Conservation (phyloP, 2,888 invertebrate genomes). For the Drosophila lutescens region DNA sequence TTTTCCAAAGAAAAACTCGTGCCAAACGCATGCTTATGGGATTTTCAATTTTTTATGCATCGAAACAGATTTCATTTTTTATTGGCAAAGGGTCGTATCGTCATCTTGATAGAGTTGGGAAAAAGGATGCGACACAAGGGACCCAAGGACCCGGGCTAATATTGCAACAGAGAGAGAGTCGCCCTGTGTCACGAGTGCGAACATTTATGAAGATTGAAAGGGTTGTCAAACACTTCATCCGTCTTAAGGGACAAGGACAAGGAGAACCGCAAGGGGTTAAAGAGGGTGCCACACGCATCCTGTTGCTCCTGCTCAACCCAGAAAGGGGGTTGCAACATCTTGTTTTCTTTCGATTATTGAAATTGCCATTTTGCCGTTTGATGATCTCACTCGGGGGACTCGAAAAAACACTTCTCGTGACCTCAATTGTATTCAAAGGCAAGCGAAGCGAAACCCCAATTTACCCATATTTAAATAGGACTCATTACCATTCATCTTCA, state of each 20-base stretch:
- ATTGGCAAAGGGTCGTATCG: conserved; percentile 61
- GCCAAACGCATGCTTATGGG: conserved; percentile 81
- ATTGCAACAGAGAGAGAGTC: conserved; percentile 46
- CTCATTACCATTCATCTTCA: conserved; percentile 64
- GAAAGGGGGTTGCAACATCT: conserved; percentile 63
- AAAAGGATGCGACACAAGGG: conserved; percentile 76
- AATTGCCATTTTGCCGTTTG: conserved; percentile 66
- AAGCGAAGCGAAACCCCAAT: conserved; percentile 17
- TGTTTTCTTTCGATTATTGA: conserved; percentile 82
- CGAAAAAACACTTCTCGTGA: conserved; percentile 48
- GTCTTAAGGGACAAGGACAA: conserved; percentile 63
- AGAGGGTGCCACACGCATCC: conserved; percentile 43
- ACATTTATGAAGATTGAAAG: conserved; percentile 84
- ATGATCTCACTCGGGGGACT: conserved; percentile 60
- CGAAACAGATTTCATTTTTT: conserved; percentile 79
- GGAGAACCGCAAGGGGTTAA: conserved; percentile 44
- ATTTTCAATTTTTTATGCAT: conserved; percentile 82
- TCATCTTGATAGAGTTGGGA: conserved; percentile 70
- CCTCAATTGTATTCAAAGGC: conserved; percentile 68
- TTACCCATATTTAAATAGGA: conserved; percentile 59
- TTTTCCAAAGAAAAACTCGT: conserved; percentile 50
- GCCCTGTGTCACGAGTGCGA: conserved; percentile 64
- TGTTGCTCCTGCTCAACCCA: conserved; percentile 47
- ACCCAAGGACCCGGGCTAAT: conserved; percentile 63
- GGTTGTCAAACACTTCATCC: conserved; percentile 83